Evolutionary conservation across 2,888 invertebrate species (phyloP).

Genomic region (Eustalomyia histrio): DNA sequence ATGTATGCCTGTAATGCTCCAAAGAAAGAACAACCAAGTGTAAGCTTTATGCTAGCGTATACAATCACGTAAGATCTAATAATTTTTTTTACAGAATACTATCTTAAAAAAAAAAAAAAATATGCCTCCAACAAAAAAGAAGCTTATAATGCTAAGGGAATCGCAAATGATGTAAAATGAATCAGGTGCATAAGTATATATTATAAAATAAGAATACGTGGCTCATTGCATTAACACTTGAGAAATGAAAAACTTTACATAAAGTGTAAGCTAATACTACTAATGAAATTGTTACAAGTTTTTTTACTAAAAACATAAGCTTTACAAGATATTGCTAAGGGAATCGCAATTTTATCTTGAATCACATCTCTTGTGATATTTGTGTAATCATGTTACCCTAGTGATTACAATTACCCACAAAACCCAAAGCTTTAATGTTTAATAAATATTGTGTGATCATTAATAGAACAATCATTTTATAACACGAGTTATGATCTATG

Average conservation of each 20-base stretch:
- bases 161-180: slow-evolving; percentile 50
- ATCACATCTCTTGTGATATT: slow-evolving; percentile 32
- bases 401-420: background rate
- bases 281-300: slow-evolving; percentile 20
- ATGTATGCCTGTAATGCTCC: background rate
- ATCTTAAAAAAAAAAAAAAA: background rate
- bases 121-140: slow-evolving; percentile 40
- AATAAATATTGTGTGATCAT: background rate
- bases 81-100: slow-evolving; percentile 51
- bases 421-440: background rate
- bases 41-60: slow-evolving; percentile 26
- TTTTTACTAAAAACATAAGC: slow-evolving; percentile 24
- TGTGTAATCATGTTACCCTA: background rate
- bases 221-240: background rate
- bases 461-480: no score
- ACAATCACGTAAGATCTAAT: slow-evolving; percentile 18
- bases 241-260: background rate
- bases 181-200: slow-evolving; percentile 34
- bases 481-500: no score
- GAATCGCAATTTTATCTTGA: slow-evolving; percentile 57
- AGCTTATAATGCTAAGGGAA: slow-evolving; percentile 64
- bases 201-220: background rate
- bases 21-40: background rate
- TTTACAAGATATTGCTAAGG: slow-evolving; percentile 63
- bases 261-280: background rate